Percentiles rank a stretch among this genome's conserved stretches.
These are phyloP conservation scores for Sparus aurata DNA, from an alignment of 2,797 vertebrate genomes.

Conservation along the genomic window DNA sequence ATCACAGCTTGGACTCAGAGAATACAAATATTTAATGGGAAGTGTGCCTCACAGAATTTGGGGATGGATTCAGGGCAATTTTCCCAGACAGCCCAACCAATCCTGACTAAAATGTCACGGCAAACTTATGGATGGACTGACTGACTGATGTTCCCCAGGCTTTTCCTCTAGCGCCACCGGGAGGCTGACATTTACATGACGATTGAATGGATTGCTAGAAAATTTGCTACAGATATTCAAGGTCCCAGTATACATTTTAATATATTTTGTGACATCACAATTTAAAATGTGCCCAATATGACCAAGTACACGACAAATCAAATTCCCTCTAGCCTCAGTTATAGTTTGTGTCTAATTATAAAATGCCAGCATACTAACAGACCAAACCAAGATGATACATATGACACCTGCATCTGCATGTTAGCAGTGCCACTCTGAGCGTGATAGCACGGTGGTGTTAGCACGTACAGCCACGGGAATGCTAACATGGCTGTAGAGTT, in stretches of 20 bases:
- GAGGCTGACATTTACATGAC: background rate
- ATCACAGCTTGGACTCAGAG: background rate
- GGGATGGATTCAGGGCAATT: no score
- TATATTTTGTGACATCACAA: background rate
- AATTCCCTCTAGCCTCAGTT: background rate
- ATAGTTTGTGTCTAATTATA: background rate
- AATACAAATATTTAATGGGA: background rate
- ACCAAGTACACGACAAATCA: background rate
- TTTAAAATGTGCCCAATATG: background rate
- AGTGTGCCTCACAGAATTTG: background rate
- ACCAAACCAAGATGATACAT: background rate
- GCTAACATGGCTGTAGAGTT: no score
- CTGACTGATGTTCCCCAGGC: background rate
- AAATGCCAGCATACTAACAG: background rate
- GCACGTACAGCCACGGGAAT: no score
- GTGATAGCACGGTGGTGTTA: background rate
- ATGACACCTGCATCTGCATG: background rate
- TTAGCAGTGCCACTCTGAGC: background rate
- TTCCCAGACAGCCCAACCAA: no score
- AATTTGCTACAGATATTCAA: background rate
- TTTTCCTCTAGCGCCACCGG: background rate
- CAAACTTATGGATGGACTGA: background rate
- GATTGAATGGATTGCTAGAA: background rate
- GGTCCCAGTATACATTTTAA: background rate
- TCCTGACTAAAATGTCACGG: background rate